Conservation (phyloP, 2,797 vertebrate genomes). For the Allobates femoralis region DNA sequence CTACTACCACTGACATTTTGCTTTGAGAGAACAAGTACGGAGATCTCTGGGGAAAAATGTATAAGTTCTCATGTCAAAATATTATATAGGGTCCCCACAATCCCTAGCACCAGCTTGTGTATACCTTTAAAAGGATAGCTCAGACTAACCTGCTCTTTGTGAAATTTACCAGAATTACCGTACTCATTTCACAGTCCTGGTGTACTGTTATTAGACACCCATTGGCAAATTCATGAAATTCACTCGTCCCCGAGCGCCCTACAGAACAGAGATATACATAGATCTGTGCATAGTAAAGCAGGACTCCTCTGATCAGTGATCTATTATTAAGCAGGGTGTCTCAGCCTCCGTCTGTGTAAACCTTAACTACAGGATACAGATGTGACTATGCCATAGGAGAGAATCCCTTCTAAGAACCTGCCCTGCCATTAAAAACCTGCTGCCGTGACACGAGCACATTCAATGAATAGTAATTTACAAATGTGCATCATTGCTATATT, state of each 20-base stretch:
- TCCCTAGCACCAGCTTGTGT: too few species aligned
- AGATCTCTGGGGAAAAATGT: neutral
- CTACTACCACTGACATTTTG: neutral
- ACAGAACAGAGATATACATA: neutral
- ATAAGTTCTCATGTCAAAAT: neutral
- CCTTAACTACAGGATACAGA: conserved; percentile 7
- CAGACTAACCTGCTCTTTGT: neutral
- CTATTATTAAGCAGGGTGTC: neutral
- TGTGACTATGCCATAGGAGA: neutral
- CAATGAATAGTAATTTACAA: neutral
- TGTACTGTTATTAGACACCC: too few species aligned
- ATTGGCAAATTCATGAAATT: too few species aligned
- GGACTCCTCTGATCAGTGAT: neutral
- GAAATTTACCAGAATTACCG: too few species aligned
- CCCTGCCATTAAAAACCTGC: neutral
- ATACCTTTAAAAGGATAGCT: neutral
- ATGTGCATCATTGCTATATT: neutral
- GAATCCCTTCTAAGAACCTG: neutral
- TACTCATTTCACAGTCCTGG: too few species aligned
- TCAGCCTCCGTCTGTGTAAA: neutral
- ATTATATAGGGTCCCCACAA: neutral
- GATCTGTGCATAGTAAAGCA: neutral
- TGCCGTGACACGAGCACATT: neutral
- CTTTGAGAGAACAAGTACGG: neutral
- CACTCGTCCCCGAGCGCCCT: too few species aligned